phyloP scores from a whole-genome alignment of 37 sponge, comb jelly and placozoan species.

The Hexactinellida sp. region DNA sequence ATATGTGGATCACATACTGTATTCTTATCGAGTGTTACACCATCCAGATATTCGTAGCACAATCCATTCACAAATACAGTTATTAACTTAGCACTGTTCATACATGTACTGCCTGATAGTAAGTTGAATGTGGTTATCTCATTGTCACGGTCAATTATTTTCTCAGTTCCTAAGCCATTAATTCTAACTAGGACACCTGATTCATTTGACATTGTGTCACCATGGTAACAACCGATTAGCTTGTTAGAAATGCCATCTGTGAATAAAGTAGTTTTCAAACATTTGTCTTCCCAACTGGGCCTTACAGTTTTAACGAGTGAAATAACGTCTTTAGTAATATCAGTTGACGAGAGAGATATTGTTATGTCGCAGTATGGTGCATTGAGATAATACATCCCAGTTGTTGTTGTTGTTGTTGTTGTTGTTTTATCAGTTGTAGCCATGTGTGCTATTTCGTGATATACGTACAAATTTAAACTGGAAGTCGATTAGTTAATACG shows the following conservation, averaged over 20 bases:
- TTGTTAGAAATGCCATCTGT: constrained; percentile 26
- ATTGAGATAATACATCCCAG: not conserved
- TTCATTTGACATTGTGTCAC: not conserved
- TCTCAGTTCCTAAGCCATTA: constrained; percentile 21
- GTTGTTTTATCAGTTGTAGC: too few species aligned
- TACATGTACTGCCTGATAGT: not conserved
- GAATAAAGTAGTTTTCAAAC: not conserved
- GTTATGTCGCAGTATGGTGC: not conserved
- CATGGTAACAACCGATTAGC: constrained; percentile 24
- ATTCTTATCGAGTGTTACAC: not conserved
- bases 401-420: not conserved
- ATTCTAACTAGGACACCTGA: constrained; percentile 19
- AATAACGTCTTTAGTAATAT: not conserved
- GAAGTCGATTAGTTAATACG: too few species aligned
- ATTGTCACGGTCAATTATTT: constrained; percentile 22
- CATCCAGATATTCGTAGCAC: constrained; percentile 25
- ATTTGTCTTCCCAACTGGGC: not conserved
- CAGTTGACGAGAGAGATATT: not conserved
- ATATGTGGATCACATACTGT: constrained; percentile 21
- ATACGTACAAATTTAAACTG: too few species aligned
- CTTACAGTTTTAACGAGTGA: not conserved
- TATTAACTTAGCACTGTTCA: constrained; percentile 17
- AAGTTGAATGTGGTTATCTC: constrained; percentile 19
- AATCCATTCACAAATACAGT: constrained; percentile 20
- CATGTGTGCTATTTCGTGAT: too few species aligned